phyloP scores from a whole-genome alignment of 1,140 invertebrate species.

The Pantala flavescens region DNA sequence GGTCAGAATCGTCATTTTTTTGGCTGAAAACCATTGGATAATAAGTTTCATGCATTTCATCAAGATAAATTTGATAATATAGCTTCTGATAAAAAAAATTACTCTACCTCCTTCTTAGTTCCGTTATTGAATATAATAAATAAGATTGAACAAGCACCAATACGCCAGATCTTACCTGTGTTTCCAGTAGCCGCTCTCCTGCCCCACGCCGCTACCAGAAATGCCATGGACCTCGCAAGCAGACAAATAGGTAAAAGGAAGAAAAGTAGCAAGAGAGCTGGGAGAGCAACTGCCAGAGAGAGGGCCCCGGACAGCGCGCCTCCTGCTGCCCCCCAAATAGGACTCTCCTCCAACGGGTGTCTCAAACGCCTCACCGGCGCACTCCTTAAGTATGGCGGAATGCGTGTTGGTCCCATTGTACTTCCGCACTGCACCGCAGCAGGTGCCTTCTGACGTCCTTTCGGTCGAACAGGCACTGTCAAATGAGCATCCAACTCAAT shows the following conservation, averaged over 20 bases:
- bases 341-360: constrained; percentile 37
- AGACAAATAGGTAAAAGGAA: constrained; percentile 26
- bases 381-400: constrained; percentile 8
- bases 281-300: constrained; percentile 33
- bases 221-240: constrained; percentile 17
- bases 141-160: too few species aligned
- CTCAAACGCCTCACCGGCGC: constrained; percentile 31
- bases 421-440: too few species aligned
- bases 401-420: neutral
- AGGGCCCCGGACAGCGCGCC: constrained; percentile 33
- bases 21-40: too few species aligned
- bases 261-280: constrained; percentile 29
- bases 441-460: too few species aligned
- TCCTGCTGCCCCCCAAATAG: constrained; percentile 32
- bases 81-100: too few species aligned
- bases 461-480: too few species aligned
- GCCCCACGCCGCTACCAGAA: constrained; percentile 15
- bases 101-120: too few species aligned
- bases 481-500: too few species aligned
- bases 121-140: too few species aligned
- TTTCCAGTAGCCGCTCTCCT: neutral
- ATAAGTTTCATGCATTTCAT: too few species aligned
- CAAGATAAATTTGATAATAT: too few species aligned
- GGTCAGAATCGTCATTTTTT: too few species aligned
- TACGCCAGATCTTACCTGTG: neutral